Evolutionary conservation across 35 echinoderm and acorn worm genomes (phyloP).

Genomic region (Chiridota heheva): DNA sequence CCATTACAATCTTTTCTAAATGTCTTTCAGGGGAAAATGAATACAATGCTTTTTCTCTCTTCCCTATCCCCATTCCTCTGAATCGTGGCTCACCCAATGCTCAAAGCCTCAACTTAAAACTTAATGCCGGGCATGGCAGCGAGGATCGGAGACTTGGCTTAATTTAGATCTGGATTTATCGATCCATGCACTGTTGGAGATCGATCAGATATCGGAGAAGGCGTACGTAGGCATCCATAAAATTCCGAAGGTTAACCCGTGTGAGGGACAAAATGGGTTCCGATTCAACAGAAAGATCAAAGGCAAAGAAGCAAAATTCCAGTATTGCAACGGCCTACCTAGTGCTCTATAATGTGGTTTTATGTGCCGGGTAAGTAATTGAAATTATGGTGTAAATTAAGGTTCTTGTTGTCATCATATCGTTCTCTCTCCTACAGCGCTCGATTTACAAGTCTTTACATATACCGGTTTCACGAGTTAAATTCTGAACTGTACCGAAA

Average conservation of each 20-base stretch:
- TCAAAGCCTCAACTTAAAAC: background rate
- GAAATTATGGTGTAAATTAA: background rate
- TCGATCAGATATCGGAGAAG: too few relatives aligned
- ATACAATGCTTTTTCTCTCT: too few relatives aligned
- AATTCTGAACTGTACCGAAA: background rate
- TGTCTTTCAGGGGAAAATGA: too few relatives aligned
- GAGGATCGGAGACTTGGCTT: background rate
- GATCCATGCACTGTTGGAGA: background rate
- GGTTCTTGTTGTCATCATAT: background rate
- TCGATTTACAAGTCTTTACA: background rate
- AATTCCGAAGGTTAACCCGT: background rate
- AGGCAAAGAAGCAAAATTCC: slow-evolving; percentile 51
- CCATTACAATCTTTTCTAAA: too few relatives aligned
- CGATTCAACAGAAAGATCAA: slow-evolving; percentile 31
- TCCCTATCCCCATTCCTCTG: too few relatives aligned
- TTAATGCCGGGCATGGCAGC: background rate
- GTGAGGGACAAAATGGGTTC: slow-evolving; percentile 16
- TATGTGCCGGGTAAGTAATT: slow-evolving; percentile 88
- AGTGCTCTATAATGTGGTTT: slow-evolving; percentile 90
- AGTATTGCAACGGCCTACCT: slow-evolving; percentile 85
- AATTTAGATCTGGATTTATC: background rate
- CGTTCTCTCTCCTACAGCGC: background rate
- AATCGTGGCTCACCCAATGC: slow-evolving; percentile 4
- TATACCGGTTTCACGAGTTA: background rate
- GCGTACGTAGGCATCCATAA: background rate